phyloP scores from a whole-genome alignment of 2,888 invertebrate genomes.

The Cyclophora punctaria region DNA sequence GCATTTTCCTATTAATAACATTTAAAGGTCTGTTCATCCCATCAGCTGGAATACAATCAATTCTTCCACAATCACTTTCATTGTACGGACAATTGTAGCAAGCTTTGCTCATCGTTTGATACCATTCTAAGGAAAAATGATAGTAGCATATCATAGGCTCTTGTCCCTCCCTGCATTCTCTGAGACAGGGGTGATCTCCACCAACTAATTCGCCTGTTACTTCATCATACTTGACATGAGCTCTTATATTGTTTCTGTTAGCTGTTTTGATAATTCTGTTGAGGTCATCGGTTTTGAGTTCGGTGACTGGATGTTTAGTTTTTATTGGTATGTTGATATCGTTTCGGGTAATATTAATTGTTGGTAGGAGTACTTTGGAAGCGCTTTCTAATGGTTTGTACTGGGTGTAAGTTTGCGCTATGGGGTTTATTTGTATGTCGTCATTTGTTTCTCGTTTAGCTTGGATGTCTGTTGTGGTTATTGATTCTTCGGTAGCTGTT shows the following conservation, averaged over 20 bases:
- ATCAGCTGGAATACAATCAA: constrained; percentile 89
- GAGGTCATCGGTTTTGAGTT: constrained; percentile 27
- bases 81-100: constrained; percentile 89
- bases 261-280: constrained; percentile 24
- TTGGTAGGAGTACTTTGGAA: constrained; percentile 49
- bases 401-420: constrained; percentile 25
- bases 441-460: constrained; percentile 18
- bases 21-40: constrained; percentile 84
- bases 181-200: constrained; percentile 76
- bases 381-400: constrained; percentile 46
- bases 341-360: constrained; percentile 35
- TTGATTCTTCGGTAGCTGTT: constrained; percentile 21
- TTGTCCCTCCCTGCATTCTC: constrained; percentile 77
- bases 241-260: constrained; percentile 43
- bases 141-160: constrained; percentile 82
- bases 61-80: constrained; percentile 81
- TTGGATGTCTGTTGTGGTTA: constrained; percentile 12
- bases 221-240: constrained; percentile 58
- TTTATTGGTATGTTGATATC: constrained; percentile 32
- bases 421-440: constrained; percentile 9
- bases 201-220: constrained; percentile 59
- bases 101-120: constrained; percentile 90
- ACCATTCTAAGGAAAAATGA: constrained; percentile 86
- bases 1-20: constrained; percentile 89
- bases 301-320: constrained; percentile 29